Evolutionary conservation across 2,888 invertebrate species (phyloP), one percentile per base, ranked within the genome.

Genomic region (Parnassius glacialis): DNA sequence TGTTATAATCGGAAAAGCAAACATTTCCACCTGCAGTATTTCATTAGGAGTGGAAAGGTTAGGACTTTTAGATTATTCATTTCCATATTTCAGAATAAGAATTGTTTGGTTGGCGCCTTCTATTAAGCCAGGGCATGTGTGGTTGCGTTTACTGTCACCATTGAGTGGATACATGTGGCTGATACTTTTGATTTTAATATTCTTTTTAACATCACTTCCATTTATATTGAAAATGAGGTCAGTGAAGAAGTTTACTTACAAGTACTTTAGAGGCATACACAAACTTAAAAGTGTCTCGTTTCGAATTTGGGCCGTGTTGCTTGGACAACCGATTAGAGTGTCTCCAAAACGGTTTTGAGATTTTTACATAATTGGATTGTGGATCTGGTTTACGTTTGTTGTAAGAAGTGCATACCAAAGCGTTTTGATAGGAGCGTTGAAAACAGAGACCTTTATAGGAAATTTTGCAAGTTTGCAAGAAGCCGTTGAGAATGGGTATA

Each of bases 371-470:
- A 69, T 87, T 12, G 69, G 75, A 16, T 59, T 87, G 25, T 88
- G 87, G 87, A 69, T 88, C 58, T 86, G 84, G 85, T 88, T 87
- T 41, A 82, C 85, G 1, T 88, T 87, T 64, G 82, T 86, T 1
- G 74, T 87, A 5, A 78, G 87, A 45, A 87, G 77, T 65, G 85
- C 82, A 10, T 87, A 87, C 61, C 87, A 87, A 67, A 87, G 85
- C 62, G 85, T 87, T 3, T 71, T 88, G 3, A 87, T 87, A 50
- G 82, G 83, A 13, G 84, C 87, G 9, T 56, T 87, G 5, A 87
- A 87, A 70, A 83, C 83, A 1, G 85, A 88, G 7, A 73, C 74
- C 0, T 55, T 78, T 1, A 70, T 77, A 0, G 87, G 84, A 0
- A 81, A 82, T 54, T 87, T 83, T 48, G 71, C 69, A 0, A 79